Evolutionary conservation across 2,113 vertebrate genomes (phyloP).

Genomic region (Actenoides lindsayi): DNA sequence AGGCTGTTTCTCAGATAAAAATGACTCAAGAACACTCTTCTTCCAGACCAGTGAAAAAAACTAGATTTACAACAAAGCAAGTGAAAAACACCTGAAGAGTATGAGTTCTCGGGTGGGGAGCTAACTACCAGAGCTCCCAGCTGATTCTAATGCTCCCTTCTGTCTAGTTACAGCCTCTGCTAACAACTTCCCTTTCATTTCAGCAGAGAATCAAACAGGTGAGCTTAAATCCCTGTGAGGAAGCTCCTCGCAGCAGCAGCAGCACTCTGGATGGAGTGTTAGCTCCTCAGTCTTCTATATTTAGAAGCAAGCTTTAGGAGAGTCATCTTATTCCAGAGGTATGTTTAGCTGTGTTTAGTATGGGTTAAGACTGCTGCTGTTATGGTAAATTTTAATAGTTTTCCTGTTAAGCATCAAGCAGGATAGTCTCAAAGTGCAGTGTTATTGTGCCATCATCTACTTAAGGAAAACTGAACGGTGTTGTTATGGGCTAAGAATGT

Average conservation of each 20-base stretch:
- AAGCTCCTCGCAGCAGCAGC: neutral
- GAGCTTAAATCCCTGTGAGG: neutral
- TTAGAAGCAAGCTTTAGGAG: neutral
- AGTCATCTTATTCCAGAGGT: accelerated
- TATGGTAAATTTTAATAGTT: neutral
- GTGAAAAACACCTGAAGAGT: neutral
- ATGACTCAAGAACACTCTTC: neutral
- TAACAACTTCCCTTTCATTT: neutral
- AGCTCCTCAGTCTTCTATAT: accelerated
- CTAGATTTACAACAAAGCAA: neutral
- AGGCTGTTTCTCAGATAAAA: neutral
- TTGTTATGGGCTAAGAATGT: neutral
- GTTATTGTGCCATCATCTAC: accelerated
- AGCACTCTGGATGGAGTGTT: accelerated
- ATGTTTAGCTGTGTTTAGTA: neutral
- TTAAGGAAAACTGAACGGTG: neutral
- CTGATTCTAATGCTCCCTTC: neutral
- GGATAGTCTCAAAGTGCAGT: neutral
- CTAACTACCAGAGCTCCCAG: neutral
- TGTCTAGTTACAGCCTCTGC: neutral
- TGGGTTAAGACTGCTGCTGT: accelerated
- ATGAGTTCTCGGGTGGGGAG: neutral
- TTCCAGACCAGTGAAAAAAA: neutral
- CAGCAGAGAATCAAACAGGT: neutral
- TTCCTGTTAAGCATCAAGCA: neutral